Conservation (phyloP, 1,140 invertebrate genomes). For the Pachyrhynchus sulphureomaculatus region DNA sequence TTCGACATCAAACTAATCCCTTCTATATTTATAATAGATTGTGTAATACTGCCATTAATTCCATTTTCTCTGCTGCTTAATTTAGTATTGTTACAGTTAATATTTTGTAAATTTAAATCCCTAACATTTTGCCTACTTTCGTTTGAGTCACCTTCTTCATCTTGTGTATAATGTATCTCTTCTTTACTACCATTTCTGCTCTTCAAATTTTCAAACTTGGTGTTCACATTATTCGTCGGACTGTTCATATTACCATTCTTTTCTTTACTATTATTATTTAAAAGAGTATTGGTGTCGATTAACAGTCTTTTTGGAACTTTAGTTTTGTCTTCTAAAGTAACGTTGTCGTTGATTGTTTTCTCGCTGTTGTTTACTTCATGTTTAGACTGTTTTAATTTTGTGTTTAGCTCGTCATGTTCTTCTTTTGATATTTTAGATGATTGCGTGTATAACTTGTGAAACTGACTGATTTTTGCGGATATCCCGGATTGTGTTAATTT, state of each 20-base stretch:
- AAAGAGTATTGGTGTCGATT: conserved; percentile 6
- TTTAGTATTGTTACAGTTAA: not conserved
- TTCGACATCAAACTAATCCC: not conserved
- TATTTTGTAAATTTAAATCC: conserved; percentile 3
- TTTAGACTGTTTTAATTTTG: conserved; percentile 6
- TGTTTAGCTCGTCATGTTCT: conserved; percentile 21
- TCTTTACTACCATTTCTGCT: not conserved
- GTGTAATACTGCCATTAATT: not conserved
- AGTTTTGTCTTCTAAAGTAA: not conserved
- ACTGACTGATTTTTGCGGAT: conserved; percentile 26
- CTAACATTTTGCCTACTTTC: not conserved
- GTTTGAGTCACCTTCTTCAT: not conserved
- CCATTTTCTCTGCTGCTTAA: not conserved
- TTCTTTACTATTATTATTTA: not conserved
- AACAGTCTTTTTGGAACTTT: conserved; percentile 1
- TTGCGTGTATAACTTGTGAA: conserved; percentile 10
- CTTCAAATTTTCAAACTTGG: conserved; percentile 5
- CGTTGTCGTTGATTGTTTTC: too few relatives aligned
- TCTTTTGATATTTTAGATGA: conserved; percentile 11
- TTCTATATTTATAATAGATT: not conserved
- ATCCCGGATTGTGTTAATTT: not conserved
- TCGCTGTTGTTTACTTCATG: not conserved
- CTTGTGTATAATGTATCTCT: not conserved
- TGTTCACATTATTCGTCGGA: not conserved
- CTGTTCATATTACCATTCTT: not conserved